Conservation (phyloP, 1,140 invertebrate species). For the Leptestheria dahalacensis region DNA sequence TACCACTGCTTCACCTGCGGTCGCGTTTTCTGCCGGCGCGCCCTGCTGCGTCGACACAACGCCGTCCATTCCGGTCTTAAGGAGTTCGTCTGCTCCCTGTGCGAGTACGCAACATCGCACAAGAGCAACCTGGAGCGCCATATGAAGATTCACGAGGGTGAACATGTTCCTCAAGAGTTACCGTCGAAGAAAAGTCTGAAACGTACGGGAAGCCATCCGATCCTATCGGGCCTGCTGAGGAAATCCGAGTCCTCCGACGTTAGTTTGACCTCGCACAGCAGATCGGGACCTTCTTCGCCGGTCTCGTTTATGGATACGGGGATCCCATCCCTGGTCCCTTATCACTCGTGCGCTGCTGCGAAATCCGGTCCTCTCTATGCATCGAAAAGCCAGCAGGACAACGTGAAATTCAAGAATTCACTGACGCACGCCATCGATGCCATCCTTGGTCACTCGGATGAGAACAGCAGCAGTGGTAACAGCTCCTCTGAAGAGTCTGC, state of each 20-base stretch:
- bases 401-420: too few relatives aligned
- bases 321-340: not conserved
- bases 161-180: too few relatives aligned
- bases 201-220: not conserved
- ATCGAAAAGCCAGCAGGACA: not conserved
- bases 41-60: constrained; percentile 32
- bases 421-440: not conserved
- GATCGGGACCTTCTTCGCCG: not conserved
- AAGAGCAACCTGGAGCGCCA: constrained; percentile 37
- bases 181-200: too few relatives aligned
- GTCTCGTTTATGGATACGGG: too few relatives aligned
- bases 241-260: not conserved
- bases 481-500: not conserved
- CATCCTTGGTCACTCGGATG: not conserved
- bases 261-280: not conserved
- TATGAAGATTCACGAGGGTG: constrained; percentile 20
- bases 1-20: constrained; percentile 31
- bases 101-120: constrained; percentile 34
- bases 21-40: constrained; percentile 33
- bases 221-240: not conserved
- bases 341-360: not conserved
- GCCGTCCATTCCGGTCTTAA: constrained; percentile 32
- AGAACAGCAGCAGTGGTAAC: not conserved
- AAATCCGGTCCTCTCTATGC: not conserved
- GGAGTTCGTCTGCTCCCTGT: constrained; percentile 31